Base-by-base conservation (phyloP, 2,888 invertebrate genomes). In the Belgica antarctica region DNA sequence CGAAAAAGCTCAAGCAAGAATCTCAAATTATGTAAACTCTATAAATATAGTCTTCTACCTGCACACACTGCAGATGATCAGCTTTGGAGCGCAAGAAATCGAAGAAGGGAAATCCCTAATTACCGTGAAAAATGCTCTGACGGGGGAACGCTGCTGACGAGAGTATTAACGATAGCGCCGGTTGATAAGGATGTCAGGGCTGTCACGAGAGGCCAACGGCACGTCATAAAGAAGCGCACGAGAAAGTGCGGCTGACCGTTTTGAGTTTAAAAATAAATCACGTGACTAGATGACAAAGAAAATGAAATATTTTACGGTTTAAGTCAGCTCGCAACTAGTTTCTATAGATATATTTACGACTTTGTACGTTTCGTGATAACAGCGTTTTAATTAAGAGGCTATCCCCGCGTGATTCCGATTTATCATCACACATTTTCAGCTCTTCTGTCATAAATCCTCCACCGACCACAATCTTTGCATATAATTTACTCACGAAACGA, bases 211-310 rank as follows among this genome's bases (percentile, higher is more conserved):
- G 7, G 52, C 17, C 7, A n/a, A 12, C n/a, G n/a, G n/a, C 3
- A 3, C 19, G 22, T 46, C 46, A 15, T n/a, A 15, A 52, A 52
- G 12, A 52, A 52, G 52, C 22, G n/a, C 17, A 52, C n/a, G 52
- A 52, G 52, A 52, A 52, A 52, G 17, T 22, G 22, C 7, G 17
- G n/a, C n/a, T n/a, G n/a, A n/a, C n/a, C n/a, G n/a, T n/a, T n/a
- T n/a, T n/a, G n/a, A n/a, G n/a, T n/a, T n/a, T n/a, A n/a, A 52
- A 52, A 52, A 52, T 52, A 52, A 52, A 52, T 52, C 52, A 52
- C 52, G 52, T 52, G 52, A 41, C 41, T 4, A 41, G 12, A 7
- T 3, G 52, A n/a, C 7, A 52, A 41, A 15, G 15, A 41, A 41
- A 31, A 31, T 31, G 10, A 31, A 31, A 31, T 10, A 41, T 52